Base-by-base conservation (phyloP, 2,888 invertebrate genomes). In the Campaea margaritaria region DNA sequence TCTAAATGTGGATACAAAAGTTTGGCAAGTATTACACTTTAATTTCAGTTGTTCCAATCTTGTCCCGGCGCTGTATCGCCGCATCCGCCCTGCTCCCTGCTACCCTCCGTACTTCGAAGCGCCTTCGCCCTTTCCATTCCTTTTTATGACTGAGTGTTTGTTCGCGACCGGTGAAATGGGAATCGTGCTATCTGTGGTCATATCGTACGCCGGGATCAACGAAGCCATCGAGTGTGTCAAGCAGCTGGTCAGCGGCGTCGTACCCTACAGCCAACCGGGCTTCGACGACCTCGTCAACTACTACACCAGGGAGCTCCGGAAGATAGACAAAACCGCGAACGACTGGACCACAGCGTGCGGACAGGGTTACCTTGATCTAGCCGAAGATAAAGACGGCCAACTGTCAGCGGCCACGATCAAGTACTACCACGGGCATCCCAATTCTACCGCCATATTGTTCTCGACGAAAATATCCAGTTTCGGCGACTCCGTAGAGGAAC, bases 161-260 rank as follows among this genome's bases (percentile, higher is more conserved):
- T 75, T 70, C 66, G 73, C 71, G 69, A 64, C 68, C 62, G 47
- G 68, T 69, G 73, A 76, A 79, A 95, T 97, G 95, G 96, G 96
- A 79, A 93, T 96, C 70, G 85, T 96, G 75, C 86, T 97, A 61
- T 96, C 97, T 50, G 90, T 96, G 74, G 89, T 96, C 65, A 94
- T 96, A 65, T 93, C 95, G 65, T 96, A 96, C 84, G 95, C 96
- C 66, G 96, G 97, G 64, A 94, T 95, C 28, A 79, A 95, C 72
- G 96, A 97, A 83, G 93, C 95, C 43, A 75, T 95, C 53, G 93
- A 94, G 58, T 94, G 94, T 73, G 82, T 93, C 72, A 85, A 85
- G 61, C 93, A 93, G 72, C 86, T 94, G 43, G 74, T 90, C 47
- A 86, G 87, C 68, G 92, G 93, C 49, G 70, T 92, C 65, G 53